Percentiles rank a stretch among this genome's conserved stretches.
These are phyloP conservation scores for Xenopus laevis DNA, from an alignment of 2,113 vertebrate genomes.

Conservation along the genomic window DNA sequence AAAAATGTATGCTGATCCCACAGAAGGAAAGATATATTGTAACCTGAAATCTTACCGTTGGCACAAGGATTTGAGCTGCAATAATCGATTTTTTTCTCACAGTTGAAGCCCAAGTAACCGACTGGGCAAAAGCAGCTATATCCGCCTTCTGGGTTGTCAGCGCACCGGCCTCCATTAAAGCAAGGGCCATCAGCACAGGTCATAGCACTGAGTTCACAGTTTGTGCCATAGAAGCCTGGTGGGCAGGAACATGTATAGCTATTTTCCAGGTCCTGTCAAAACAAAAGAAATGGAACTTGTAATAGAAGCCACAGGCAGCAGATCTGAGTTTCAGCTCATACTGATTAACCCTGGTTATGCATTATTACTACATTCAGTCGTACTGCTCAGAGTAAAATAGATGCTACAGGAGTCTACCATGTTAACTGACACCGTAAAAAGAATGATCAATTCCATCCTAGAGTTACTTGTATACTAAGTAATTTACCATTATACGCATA, in stretches of 20 bases:
- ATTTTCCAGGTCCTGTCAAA: conserved; percentile 80
- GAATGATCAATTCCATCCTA: too few species aligned
- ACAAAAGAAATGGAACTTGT: not conserved
- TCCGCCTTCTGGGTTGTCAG: conserved; percentile 84
- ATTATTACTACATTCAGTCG: rapidly evolving
- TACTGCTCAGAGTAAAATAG: too few species aligned
- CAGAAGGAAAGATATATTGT: not conserved
- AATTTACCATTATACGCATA: too few species aligned
- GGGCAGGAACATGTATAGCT: conserved; percentile 88
- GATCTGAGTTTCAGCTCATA: not conserved
- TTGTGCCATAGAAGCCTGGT: conserved; percentile 89
- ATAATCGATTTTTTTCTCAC: conserved; percentile 93
- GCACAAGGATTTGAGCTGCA: conserved; percentile 89
- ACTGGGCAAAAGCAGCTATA: conserved; percentile 86
- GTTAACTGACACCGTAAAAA: too few species aligned
- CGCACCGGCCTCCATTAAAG: conserved; percentile 85
- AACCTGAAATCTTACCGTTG: conserved; percentile 71
- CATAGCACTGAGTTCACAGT: conserved; percentile 92
- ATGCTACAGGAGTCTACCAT: too few species aligned
- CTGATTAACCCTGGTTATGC: not conserved
- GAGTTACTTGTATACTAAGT: too few species aligned
- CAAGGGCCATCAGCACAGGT: conserved; percentile 93
- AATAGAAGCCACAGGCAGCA: not conserved
- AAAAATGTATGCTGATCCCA: not conserved
- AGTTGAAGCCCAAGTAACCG: conserved; percentile 93